A percentile compares a stretch with the other conserved stretches of the same genome.
Conservation (phyloP, 2,113 vertebrate genomes). For the Verasper variegatus region DNA sequence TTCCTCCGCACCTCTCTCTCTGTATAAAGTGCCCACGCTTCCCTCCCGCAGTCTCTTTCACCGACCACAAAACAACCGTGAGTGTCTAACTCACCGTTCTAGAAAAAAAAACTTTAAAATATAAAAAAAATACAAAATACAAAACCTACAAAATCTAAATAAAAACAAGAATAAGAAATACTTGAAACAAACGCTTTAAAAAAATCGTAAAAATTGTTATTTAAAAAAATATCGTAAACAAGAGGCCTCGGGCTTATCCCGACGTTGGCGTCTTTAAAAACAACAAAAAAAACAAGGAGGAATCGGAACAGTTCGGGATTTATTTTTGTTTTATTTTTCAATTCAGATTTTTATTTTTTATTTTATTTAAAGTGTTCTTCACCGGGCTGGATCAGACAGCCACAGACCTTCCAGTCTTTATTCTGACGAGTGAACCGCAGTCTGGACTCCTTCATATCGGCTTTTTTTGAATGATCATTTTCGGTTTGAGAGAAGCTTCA, state of each 20-base stretch:
- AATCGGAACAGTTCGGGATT: background rate
- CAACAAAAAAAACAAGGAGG: conserved; percentile 17
- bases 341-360: conserved; percentile 13
- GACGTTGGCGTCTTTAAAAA: conserved; percentile 52
- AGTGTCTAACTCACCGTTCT: conserved; percentile 85
- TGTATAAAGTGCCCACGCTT: conserved; percentile 83
- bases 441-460: conserved; percentile 13
- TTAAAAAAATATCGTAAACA: conserved; percentile 49
- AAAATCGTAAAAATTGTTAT: conserved; percentile 69
- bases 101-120: conserved; percentile 80
- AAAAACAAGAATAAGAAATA: conserved; percentile 72
- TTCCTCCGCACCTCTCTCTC: conserved; percentile 76
- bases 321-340: conserved; percentile 15
- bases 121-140: conserved; percentile 79
- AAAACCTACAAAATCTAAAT: conserved; percentile 78
- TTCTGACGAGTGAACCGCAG: conserved; percentile 1
- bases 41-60: conserved; percentile 82
- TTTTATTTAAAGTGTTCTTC: conserved; percentile 34
- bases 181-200: conserved; percentile 54
- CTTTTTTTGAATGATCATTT: background rate
- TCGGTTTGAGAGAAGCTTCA: conserved; percentile 12
- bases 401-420: background rate
- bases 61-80: conserved; percentile 82
- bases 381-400: conserved; percentile 31
- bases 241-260: conserved; percentile 59